These are phyloP conservation scores for Chunga burmeisteri DNA, from an alignment of 2,113 vertebrate species.

Conservation along the genomic window DNA sequence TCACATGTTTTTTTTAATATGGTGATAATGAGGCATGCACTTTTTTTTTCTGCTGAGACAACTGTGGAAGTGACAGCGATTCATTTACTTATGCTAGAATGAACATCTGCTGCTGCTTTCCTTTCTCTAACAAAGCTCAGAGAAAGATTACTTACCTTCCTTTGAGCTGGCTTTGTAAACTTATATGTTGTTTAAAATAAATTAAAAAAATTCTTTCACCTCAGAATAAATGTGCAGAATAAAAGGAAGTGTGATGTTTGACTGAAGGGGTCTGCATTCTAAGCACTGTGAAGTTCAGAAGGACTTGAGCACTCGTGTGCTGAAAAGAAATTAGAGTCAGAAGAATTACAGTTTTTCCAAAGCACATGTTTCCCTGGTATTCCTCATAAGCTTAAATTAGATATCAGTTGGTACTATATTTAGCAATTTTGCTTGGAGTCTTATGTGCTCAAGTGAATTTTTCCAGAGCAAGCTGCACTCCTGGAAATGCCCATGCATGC, in stretches of 20 bases:
- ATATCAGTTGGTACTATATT: constrained; percentile 47
- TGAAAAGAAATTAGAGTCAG: background rate
- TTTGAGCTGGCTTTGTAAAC: background rate
- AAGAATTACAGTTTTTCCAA: constrained; percentile 43
- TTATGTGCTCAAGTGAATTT: constrained; percentile 18
- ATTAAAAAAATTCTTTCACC: background rate
- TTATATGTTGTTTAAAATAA: background rate
- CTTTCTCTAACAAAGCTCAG: background rate
- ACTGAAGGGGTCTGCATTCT: background rate
- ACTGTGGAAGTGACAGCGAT: constrained; percentile 6
- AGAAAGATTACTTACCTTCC: background rate
- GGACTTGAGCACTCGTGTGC: background rate
- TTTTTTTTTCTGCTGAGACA: background rate
- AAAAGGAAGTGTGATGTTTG: background rate
- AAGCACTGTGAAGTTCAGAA: background rate
- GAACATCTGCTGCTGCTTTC: constrained; percentile 1
- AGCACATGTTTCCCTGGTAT: constrained; percentile 53
- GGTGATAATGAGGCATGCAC: background rate
- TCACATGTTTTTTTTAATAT: background rate
- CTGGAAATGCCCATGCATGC: background rate
- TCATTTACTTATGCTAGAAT: background rate
- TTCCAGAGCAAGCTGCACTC: constrained; percentile 10
- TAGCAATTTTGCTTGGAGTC: constrained; percentile 57
- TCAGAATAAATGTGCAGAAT: background rate
- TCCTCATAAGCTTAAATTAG: constrained; percentile 53